Conservation (phyloP, 2,888 invertebrate genomes). For the Cephus runcator region DNA sequence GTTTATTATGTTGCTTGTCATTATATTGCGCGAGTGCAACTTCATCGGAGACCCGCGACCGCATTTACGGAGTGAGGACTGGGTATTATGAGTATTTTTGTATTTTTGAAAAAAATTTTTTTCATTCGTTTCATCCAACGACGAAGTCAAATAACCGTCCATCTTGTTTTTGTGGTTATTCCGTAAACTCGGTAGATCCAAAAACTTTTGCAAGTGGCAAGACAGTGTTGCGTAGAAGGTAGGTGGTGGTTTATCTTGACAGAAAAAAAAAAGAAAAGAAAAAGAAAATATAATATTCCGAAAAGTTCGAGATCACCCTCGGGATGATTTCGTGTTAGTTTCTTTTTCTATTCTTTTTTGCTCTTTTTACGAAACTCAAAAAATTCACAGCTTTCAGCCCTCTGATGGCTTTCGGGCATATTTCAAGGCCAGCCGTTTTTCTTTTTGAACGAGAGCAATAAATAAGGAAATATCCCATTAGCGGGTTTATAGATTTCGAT, state of each 20-base stretch:
- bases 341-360: not conserved
- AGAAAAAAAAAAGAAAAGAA: not conserved
- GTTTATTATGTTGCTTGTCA: conserved; percentile 9
- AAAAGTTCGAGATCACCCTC: not conserved
- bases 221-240: too few species aligned
- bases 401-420: not conserved
- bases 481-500: not conserved
- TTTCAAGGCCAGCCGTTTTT: not conserved
- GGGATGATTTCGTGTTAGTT: not conserved
- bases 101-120: too few species aligned
- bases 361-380: not conserved
- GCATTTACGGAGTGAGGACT: not conserved
- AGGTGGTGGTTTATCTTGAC: not conserved
- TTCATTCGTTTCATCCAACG: too few species aligned
- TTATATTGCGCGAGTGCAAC: conserved; percentile 4
- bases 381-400: not conserved
- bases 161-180: not conserved
- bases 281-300: not conserved
- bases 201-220: not conserved
- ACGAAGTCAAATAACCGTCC: too few species aligned
- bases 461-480: not conserved
- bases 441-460: not conserved
- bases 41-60: not conserved
- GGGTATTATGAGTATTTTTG: not conserved
- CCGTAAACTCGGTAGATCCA: not conserved